Conservation (phyloP, 2,113 vertebrate species). For the Platysternon megacephalum region DNA sequence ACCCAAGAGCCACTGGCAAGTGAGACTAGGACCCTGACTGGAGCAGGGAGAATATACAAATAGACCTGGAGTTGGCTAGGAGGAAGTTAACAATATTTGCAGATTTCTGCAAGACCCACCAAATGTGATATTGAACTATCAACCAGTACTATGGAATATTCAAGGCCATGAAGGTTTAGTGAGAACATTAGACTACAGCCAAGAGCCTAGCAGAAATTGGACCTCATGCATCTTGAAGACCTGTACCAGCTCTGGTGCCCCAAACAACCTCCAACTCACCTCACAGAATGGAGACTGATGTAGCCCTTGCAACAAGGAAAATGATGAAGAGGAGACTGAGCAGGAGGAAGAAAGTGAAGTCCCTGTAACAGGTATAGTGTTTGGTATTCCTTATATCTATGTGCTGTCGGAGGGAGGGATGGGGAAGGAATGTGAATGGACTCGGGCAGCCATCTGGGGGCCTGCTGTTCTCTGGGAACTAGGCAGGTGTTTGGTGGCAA, state of each 20-base stretch:
- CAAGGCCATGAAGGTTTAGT: neutral
- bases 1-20: neutral
- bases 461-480: neutral
- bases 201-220: neutral
- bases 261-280: neutral
- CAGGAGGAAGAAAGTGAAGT: neutral
- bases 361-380: neutral
- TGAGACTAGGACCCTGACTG: neutral
- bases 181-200: neutral
- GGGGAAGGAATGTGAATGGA: neutral
- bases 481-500: neutral
- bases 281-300: neutral
- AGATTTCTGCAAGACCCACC: neutral
- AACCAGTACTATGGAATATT: neutral
- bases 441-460: neutral
- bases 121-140: neutral
- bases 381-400: neutral
- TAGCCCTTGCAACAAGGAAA: neutral
- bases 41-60: constrained; percentile 12
- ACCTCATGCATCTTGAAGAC: constrained; percentile 10
- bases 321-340: neutral
- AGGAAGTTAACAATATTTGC: neutral
- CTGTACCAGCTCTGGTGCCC: neutral
- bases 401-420: neutral
- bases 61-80: neutral